Percentiles rank a stretch among this genome's conserved stretches.
Conservation (phyloP, 2,888 invertebrate species). For the Caenorhabditis sinica region DNA sequence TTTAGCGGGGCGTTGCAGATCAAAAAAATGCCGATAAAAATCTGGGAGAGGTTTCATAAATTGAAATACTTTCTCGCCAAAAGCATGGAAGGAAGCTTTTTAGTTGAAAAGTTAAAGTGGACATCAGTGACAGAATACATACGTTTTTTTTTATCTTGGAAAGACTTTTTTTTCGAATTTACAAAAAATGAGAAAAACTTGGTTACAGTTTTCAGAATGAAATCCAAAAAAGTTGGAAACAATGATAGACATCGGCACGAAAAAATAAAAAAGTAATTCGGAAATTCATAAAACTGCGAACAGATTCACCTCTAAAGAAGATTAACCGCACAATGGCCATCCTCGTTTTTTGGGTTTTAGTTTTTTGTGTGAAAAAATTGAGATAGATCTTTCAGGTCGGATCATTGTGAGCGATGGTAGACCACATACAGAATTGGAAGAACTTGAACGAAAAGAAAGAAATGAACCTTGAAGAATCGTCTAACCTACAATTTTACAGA, state of each 20-base stretch:
- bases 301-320: constrained; percentile 33
- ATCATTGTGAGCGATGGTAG: background rate
- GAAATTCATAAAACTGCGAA: constrained; percentile 49
- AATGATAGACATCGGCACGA: too few relatives aligned
- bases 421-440: constrained; percentile 6
- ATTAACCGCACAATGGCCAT: constrained; percentile 44
- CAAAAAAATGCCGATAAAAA: constrained; percentile 16
- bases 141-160: too few relatives aligned
- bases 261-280: constrained; percentile 2
- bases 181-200: constrained; percentile 8
- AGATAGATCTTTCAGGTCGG: constrained; percentile 42
- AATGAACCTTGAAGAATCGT: background rate
- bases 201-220: constrained; percentile 3
- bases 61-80: constrained; percentile 2
- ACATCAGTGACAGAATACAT: constrained; percentile 36
- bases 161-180: too few relatives aligned
- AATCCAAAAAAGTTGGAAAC: constrained; percentile 9
- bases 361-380: constrained; percentile 40
- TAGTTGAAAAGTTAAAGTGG: background rate
- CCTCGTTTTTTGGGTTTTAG: constrained; percentile 17
- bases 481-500: constrained; percentile 19
- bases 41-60: constrained; percentile 11
- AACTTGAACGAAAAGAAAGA: constrained; percentile 2
- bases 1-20: constrained; percentile 16
- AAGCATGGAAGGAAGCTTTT: constrained; percentile 33